Evolutionary conservation across 2,888 invertebrate genomes (phyloP).

Genomic region (Leptura quadrifasciata): DNA sequence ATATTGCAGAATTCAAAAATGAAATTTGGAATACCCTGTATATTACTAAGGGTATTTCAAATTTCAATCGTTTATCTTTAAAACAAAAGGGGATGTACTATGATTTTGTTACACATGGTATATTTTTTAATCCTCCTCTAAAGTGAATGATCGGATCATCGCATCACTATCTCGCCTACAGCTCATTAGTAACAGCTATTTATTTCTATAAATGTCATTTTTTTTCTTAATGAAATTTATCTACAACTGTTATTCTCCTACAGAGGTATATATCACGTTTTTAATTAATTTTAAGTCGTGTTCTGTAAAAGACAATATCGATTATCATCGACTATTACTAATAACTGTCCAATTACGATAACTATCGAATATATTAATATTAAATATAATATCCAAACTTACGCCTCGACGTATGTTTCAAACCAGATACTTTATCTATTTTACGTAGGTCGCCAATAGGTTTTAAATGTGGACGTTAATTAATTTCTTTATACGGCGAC

Average conservation of each 20-base stretch:
- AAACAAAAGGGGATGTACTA: too few relatives aligned
- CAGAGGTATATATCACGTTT: not conserved
- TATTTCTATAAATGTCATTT: not conserved
- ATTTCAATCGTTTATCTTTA: too few relatives aligned
- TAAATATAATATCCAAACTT: not conserved
- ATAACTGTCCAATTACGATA: conserved; percentile 25
- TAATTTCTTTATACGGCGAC: conserved; percentile 13
- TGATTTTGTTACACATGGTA: too few relatives aligned
- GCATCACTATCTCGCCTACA: too few relatives aligned
- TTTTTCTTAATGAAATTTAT: not conserved
- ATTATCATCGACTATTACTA: conserved; percentile 5
- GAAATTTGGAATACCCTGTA: too few relatives aligned
- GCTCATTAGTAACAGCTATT: not conserved
- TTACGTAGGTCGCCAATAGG: conserved; percentile 19
- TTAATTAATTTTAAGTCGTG: conserved; percentile 1
- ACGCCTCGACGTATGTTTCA: not conserved
- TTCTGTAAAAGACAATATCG: not conserved
- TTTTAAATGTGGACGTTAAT: conserved; percentile 14
- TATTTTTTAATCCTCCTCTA: too few relatives aligned
- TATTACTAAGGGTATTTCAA: too few relatives aligned
- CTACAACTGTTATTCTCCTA: not conserved
- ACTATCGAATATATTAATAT: conserved; percentile 12
- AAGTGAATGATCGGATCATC: too few relatives aligned
- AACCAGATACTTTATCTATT: not conserved
- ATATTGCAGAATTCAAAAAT: too few relatives aligned